Conservation (phyloP, 2,113 vertebrate genomes). For the Ailuropoda melanoleuca region DNA sequence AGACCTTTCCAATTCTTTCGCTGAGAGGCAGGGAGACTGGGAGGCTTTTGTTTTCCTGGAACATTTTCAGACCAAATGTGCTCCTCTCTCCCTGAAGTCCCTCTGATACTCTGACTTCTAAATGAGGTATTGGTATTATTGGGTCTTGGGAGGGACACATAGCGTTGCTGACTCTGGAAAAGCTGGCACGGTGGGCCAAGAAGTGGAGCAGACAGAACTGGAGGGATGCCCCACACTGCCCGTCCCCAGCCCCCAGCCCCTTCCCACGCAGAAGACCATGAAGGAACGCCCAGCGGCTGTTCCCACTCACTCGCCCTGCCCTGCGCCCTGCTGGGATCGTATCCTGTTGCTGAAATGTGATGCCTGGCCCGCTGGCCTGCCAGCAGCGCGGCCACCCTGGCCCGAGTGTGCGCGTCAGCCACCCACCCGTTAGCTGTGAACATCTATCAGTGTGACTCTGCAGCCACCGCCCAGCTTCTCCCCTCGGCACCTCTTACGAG, state of each 20-base stretch:
- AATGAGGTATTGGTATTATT: not conserved
- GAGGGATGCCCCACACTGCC: accelerated
- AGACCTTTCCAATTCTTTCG: not conserved
- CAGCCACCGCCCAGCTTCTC: not conserved
- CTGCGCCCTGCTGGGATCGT: not conserved
- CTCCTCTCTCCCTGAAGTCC: not conserved
- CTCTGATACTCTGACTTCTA: not conserved
- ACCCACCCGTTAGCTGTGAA: not conserved
- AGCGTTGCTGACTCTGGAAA: not conserved
- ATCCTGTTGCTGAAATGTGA: slow-evolving; percentile 70
- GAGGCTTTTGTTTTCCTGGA: not conserved
- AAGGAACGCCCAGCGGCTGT: accelerated
- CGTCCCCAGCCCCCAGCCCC: accelerated
- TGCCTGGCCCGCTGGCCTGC: not conserved
- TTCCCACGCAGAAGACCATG: not conserved
- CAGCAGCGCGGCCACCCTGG: slow-evolving; percentile 18
- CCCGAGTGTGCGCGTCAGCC: not conserved
- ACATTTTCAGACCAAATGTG: not conserved
- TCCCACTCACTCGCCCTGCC: not conserved
- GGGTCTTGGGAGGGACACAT: not conserved
- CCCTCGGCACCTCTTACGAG: not conserved
- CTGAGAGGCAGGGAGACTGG: not conserved
- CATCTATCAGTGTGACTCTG: not conserved
- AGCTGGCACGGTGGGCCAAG: not conserved
- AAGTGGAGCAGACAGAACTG: not conserved